Conservation (phyloP, 2,113 vertebrate species). For the Pyrgilauda ruficollis region DNA sequence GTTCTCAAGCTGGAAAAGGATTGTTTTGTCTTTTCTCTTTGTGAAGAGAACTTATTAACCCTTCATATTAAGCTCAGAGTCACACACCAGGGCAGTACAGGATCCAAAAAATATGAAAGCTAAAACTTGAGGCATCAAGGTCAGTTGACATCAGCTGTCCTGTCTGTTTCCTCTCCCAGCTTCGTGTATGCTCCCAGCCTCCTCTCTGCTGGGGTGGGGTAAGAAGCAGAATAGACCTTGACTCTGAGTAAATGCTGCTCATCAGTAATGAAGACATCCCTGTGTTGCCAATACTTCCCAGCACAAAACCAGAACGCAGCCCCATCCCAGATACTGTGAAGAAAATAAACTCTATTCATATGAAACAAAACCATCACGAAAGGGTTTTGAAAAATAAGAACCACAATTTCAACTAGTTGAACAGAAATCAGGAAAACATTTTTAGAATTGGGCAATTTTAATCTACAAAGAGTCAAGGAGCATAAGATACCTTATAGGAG, state of each 20-base stretch:
- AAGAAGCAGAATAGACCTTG: not conserved
- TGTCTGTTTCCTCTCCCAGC: not conserved
- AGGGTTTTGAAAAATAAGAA: not conserved
- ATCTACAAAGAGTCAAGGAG: not conserved
- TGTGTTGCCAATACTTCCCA: not conserved
- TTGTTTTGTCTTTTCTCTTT: not conserved
- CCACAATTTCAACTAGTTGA: not conserved
- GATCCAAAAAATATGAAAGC: not conserved
- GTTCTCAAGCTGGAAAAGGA: not conserved
- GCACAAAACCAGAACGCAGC: not conserved
- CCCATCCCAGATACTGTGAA: not conserved
- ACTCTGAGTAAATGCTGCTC: not conserved
- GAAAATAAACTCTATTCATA: not conserved
- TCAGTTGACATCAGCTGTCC: not conserved
- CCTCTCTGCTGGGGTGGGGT: not conserved
- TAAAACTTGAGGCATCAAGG: not conserved
- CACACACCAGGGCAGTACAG: not conserved
- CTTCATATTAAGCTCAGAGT: not conserved
- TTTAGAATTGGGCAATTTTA: not conserved
- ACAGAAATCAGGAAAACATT: not conserved
- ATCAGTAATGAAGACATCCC: not conserved
- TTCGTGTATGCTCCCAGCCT: not conserved
- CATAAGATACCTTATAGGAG: not conserved
- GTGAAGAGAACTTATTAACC: not conserved
- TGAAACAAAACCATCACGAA: not conserved